Evolutionary conservation across 2,113 vertebrate species (phyloP), one percentile per base, ranked within the genome.

Genomic region (Coptodon bakossiorum): DNA sequence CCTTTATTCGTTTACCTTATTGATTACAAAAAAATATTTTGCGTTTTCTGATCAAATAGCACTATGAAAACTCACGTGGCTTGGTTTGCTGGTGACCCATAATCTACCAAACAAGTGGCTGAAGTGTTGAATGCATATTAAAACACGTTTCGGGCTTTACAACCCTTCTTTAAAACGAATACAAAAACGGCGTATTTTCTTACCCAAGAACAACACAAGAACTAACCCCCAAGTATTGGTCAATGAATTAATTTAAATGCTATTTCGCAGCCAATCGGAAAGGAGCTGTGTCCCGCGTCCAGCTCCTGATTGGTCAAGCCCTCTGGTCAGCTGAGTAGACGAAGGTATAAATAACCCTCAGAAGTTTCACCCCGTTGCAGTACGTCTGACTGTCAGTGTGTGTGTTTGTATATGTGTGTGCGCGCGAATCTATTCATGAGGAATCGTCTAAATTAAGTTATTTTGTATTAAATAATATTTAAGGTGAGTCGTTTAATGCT

Each of bases 331-430:
- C 94, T 93, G 95, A 93, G 80, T 2, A 3, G 13, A 5, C 31
- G 29, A 95, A 59, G 45, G 89, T 95, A 96, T 96, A 96, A 96
- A 94, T 91, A 63, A 0, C n/a, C 24, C 71, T 48, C 71, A 81
- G 80, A 83, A 76, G 16, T 84, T 40, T 38, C 3, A 2, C 1
- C 5, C 4, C 3, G 8, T 9, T 52, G 61, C 80, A 59, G 83
- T 91, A 36, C 71, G 61, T 90, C 6, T 90, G 36, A 90, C 80
- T 89, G 48, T 68, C 5, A 61, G 11, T 54, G 53, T 71, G 9
- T 54, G 14, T 66, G 10, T 66, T 45, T 40, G 4, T 38, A 38
- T 86, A n/a, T 83, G n/a, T 43, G 9, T 83, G 34, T 36, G 68
- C 76, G 9, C 5, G 88, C 0, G 5, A 53, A 40, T 31, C 92